These are phyloP conservation scores for Thymelicus acteon DNA, from an alignment of 2,888 invertebrate genomes.

Conservation along the genomic window DNA sequence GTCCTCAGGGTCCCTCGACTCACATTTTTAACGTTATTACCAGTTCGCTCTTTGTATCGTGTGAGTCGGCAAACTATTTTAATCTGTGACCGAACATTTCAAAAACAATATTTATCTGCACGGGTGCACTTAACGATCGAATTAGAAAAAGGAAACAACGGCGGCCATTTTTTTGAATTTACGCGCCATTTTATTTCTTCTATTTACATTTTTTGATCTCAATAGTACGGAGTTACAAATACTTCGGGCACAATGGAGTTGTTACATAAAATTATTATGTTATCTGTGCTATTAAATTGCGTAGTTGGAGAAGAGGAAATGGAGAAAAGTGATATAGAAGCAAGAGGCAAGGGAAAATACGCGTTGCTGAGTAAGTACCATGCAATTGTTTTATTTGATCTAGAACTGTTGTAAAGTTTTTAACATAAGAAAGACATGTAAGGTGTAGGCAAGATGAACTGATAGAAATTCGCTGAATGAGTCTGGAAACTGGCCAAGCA, in stretches of 20 bases:
- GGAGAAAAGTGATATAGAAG: conserved; percentile 53
- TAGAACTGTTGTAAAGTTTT: too few relatives aligned
- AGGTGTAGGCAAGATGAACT: too few relatives aligned
- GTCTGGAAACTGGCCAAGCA: too few relatives aligned
- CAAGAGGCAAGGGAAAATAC: conserved; percentile 70
- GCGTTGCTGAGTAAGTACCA: conserved; percentile 71
- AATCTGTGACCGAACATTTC: conserved; percentile 13
- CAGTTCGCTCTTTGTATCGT: conserved; percentile 30
- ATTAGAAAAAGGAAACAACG: neutral
- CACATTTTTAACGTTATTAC: conserved; percentile 37
- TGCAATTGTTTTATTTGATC: conserved; percentile 4
- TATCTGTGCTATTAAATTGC: conserved; percentile 40
- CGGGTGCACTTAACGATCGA: neutral
- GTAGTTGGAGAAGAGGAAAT: conserved; percentile 47
- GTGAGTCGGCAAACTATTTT: conserved; percentile 19
- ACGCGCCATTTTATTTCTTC: neutral
- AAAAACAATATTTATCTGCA: neutral
- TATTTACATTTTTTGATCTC: neutral
- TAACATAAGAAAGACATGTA: too few relatives aligned
- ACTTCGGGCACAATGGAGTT: conserved; percentile 39
- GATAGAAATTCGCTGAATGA: too few relatives aligned
- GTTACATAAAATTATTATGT: conserved; percentile 39
- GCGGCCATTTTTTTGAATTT: neutral
- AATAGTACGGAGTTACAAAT: neutral
- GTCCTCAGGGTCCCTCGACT: conserved; percentile 9